Conservation (phyloP, 2,113 vertebrate genomes). For the Heterotis niloticus region DNA sequence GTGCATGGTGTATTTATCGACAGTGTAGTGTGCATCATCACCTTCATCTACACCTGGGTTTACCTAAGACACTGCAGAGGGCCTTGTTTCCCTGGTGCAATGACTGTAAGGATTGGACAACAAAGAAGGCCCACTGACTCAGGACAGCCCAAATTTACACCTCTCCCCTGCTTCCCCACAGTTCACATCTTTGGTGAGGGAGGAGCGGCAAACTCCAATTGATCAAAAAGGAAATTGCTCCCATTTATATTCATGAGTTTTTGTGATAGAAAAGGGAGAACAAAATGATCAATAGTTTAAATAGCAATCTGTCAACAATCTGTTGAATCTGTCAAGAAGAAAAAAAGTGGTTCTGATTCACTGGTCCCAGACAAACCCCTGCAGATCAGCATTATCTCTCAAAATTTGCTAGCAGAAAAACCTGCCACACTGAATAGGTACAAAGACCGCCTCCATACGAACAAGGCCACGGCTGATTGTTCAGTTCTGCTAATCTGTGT, state of each 20-base stretch:
- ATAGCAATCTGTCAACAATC: not conserved
- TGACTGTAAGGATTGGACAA: not conserved
- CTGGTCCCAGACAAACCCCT: not conserved
- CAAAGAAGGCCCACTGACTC: not conserved
- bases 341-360: not conserved
- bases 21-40: no score
- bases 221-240: not conserved
- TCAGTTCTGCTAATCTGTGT: conserved; percentile 47
- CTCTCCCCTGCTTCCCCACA: not conserved
- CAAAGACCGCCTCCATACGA: no score
- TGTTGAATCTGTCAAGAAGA: not conserved
- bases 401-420: no score
- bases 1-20: no score
- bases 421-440: not conserved
- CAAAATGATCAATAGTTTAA: not conserved
- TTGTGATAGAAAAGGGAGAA: not conserved
- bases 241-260: no score
- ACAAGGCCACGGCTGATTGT: conserved; percentile 28
- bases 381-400: no score
- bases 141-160: not conserved
- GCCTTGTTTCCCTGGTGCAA: no score
- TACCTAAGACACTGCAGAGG: no score
- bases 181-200: not conserved
- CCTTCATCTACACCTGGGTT: no score
- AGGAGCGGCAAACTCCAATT: not conserved